Conservation (phyloP, 2,797 vertebrate species). For the Cottoperca gobio region DNA sequence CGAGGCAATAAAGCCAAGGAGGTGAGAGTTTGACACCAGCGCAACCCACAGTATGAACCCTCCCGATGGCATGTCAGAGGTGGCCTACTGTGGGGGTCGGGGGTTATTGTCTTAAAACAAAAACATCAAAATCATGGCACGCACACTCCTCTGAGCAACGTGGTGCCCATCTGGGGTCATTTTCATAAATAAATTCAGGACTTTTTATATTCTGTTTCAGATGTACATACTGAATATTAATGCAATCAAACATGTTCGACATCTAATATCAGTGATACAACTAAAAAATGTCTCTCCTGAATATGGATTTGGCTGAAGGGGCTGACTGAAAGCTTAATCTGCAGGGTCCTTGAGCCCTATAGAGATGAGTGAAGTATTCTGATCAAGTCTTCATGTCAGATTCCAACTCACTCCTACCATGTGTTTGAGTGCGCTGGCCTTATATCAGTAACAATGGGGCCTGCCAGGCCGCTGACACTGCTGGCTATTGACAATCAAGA, state of each 20-base stretch:
- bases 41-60: conserved; percentile 67
- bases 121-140: conserved; percentile 53
- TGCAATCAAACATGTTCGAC: conserved; percentile 35
- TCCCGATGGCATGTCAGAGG: conserved; percentile 67
- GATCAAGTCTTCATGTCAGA: conserved; percentile 67
- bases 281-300: conserved; percentile 38
- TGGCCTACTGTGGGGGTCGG: conserved; percentile 77
- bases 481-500: conserved; percentile 21
- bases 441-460: conserved; percentile 47
- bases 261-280: conserved; percentile 1
- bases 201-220: conserved; percentile 6
- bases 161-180: conserved; percentile 71
- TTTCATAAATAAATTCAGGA: conserved; percentile 4
- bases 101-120: conserved; percentile 79
- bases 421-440: conserved; percentile 35
- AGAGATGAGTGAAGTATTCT: conserved; percentile 27
- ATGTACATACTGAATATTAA: conserved; percentile 17
- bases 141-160: conserved; percentile 53
- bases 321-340: conserved; percentile 56
- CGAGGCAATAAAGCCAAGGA: conserved; percentile 67
- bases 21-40: conserved; percentile 69
- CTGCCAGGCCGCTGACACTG: conserved; percentile 40
- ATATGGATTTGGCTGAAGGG: conserved; percentile 52
- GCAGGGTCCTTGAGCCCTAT: conserved; percentile 41
- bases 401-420: conserved; percentile 60